phyloP scores from a whole-genome alignment of 2,888 invertebrate genomes.

The Leucophenga maculata region DNA sequence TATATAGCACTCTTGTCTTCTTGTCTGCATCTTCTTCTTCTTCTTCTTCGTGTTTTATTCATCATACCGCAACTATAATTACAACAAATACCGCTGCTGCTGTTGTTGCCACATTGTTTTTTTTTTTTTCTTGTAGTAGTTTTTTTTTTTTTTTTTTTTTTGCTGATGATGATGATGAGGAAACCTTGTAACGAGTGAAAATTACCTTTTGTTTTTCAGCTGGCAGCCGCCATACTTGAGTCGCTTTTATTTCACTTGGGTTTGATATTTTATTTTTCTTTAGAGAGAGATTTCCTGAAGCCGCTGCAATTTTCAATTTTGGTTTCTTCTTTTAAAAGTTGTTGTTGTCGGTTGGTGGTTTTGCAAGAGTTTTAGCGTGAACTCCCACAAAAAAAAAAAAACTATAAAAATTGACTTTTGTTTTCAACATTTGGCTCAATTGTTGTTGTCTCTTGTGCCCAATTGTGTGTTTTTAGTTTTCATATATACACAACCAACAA shows the following conservation, averaged over 20 bases:
- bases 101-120: slow-evolving; percentile 1
- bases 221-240: slow-evolving; percentile 10
- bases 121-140: background rate
- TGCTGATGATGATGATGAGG: slow-evolving; percentile 1
- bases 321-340: background rate
- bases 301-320: slow-evolving; percentile 18
- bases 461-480: slow-evolving; percentile 24
- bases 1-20: background rate
- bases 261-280: background rate
- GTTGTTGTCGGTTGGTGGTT: slow-evolving; percentile 42
- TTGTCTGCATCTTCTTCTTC: background rate
- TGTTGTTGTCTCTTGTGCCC: slow-evolving; percentile 9
- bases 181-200: slow-evolving; percentile 55
- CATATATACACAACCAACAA: background rate
- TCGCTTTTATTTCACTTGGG: background rate
- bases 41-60: slow-evolving; percentile 7
- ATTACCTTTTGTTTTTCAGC: slow-evolving; percentile 50
- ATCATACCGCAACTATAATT: slow-evolving; percentile 16
- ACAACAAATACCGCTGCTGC: slow-evolving; percentile 17
- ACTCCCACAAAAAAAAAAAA: slow-evolving; percentile 46
- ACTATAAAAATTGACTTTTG: slow-evolving; percentile 13
- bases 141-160: background rate
- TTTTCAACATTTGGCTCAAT: background rate
- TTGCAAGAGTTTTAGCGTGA: slow-evolving; percentile 48
- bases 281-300: slow-evolving; percentile 17